Base-by-base conservation (phyloP, 2,797 vertebrate genomes). In the Gallinago solitaria region DNA sequence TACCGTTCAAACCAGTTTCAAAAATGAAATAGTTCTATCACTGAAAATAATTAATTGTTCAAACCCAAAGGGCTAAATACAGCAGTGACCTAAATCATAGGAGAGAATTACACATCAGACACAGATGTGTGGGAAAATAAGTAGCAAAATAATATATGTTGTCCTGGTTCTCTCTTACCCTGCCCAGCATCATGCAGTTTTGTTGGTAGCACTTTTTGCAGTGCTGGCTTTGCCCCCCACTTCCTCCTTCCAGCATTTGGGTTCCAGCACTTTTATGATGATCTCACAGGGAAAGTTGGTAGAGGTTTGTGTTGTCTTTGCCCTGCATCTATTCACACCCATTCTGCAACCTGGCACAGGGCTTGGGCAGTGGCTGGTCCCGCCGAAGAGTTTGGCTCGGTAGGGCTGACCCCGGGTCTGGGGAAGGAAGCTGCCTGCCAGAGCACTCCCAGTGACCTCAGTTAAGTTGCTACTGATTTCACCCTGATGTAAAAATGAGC, bases 31-130 rank as follows among this genome's bases (percentile, higher is more conserved):
- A 74, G 61, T 96, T 93, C 79, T 96, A 65, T 84, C 21, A 6
- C 69, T 94, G 91, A 87, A 96, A 97, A 96, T 93, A 95, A 98
- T 96, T 97, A 97, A 93, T 95, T 93, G 75, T 92, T 94, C 63
- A 91, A 96, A 96, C 78, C 54, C 87, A 96, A 83, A 86, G 70
- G 41, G 90, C 93, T 97, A 96, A 95, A 95, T 90, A 65, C 45
- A 95, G 50, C 53, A 78, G 90, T 94, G 90, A 90, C 68, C 75
- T 94, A 87, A 75, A 83, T 73, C 60, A 61, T 11, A 83, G 56
- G 24, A 94, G 67, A 60, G 45, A 92, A 84, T 83, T 90, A 65
- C 41, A 75, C 5, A 9, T 74, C 0, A 2, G 48, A 71, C 63
- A 64, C 30, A 67, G 63, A 18, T 4, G 4, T 74, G 21, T 69